These are phyloP conservation scores for Rhynchopsitta pachyrhyncha DNA, from an alignment of 2,113 vertebrate species.

Conservation along the genomic window DNA sequence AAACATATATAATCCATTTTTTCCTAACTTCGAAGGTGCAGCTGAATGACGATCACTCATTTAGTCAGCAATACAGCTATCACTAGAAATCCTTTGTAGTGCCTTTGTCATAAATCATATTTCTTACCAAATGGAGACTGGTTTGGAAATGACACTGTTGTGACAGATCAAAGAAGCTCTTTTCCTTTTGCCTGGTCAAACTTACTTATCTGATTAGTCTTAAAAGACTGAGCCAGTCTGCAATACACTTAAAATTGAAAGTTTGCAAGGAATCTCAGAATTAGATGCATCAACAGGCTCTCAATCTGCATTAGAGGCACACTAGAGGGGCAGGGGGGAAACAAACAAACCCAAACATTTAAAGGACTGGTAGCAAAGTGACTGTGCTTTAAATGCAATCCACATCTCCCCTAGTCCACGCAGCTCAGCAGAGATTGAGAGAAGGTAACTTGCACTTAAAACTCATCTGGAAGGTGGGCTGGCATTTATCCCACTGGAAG, in stretches of 20 bases:
- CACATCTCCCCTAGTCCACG: neutral
- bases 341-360: neutral
- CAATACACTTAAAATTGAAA: neutral
- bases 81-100: neutral
- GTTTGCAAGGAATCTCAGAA: neutral
- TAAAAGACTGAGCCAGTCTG: neutral
- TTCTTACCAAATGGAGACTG: neutral
- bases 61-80: neutral
- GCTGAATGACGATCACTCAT: neutral
- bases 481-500: neutral
- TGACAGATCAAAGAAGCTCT: neutral
- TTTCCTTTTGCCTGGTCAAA: neutral
- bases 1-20: neutral
- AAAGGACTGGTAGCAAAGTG: neutral
- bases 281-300: neutral
- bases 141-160: neutral
- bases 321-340: neutral
- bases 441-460: neutral
- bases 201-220: neutral
- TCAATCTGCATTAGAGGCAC: neutral
- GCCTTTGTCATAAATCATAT: fast-evolving
- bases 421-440: neutral
- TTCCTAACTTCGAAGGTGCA: neutral
- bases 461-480: neutral
- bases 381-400: neutral